Percentiles rank a stretch among this genome's conserved stretches.
These are phyloP conservation scores for Podarcis siculus DNA, from an alignment of 2,797 vertebrate species.

Conservation along the genomic window DNA sequence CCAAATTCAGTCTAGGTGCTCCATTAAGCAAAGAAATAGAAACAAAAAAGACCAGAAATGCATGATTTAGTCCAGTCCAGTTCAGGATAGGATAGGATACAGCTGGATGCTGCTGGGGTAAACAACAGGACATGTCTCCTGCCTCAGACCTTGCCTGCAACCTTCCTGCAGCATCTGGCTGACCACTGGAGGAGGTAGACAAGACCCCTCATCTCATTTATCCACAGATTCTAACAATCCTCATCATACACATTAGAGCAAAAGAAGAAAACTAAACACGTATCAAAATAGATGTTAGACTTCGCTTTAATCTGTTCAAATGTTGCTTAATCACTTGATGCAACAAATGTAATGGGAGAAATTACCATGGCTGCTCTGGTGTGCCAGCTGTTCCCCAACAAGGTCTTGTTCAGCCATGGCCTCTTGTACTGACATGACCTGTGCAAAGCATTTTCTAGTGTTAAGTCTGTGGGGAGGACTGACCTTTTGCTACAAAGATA, in stretches of 20 bases:
- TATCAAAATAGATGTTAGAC: slow-evolving; percentile 20
- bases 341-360: not conserved
- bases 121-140: not conserved
- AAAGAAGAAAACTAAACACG: not conserved
- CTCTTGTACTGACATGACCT: not conserved
- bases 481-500: slow-evolving; percentile 1
- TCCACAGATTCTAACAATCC: not conserved
- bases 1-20: not conserved
- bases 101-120: not conserved
- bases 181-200: not conserved
- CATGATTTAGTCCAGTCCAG: not conserved
- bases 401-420: not conserved
- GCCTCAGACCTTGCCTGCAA: no score
- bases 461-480: not conserved
- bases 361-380: not conserved
- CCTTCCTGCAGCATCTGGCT: not conserved
- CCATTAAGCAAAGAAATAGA: not conserved
- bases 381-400: slow-evolving; percentile 21
- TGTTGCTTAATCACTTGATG: slow-evolving; percentile 19
- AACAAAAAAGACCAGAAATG: not conserved
- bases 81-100: not conserved
- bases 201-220: not conserved
- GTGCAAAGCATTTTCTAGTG: not conserved
- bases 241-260: not conserved
- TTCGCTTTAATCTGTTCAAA: slow-evolving; percentile 26